Percentiles rank a stretch among this genome's conserved stretches.
Evolutionary conservation across 2,888 invertebrate genomes (phyloP).

Genomic region (Latrodectus hesperus): DNA sequence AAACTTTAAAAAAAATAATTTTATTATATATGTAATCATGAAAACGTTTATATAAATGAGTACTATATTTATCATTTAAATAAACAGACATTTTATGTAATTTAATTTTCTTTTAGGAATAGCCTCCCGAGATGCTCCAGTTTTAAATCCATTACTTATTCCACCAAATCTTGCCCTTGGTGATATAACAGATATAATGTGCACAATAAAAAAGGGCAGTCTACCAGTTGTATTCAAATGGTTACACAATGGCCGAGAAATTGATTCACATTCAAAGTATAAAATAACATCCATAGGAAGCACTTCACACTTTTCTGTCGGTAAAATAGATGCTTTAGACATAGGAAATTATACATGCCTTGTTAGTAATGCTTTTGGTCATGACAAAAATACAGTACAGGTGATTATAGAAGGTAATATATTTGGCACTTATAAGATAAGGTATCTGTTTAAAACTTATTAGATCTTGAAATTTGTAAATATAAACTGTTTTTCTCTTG

Average conservation of each 20-base stretch:
- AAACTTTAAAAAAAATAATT: no score
- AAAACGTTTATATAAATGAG: no score
- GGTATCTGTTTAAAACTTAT: no score
- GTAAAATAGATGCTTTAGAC: slow-evolving; percentile 38
- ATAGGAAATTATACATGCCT: slow-evolving; percentile 66
- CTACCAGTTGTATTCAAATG: slow-evolving; percentile 55
- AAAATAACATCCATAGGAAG: slow-evolving; percentile 26
- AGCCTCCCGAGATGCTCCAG: slow-evolving; percentile 14
- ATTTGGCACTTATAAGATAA: no score
- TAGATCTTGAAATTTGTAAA: no score
- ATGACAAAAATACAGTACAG: slow-evolving; percentile 24
- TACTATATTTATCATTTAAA: neutral
- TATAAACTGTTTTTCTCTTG: no score
- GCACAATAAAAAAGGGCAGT: slow-evolving; percentile 50
- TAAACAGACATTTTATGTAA: neutral
- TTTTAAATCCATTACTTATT: slow-evolving; percentile 40
- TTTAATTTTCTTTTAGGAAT: slow-evolving; percentile 2
- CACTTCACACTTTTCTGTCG: slow-evolving; percentile 28
- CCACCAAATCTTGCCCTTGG: slow-evolving; percentile 53
- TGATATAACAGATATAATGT: slow-evolving; percentile 45
- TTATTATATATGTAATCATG: no score
- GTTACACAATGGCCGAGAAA: slow-evolving; percentile 35
- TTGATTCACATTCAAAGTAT: neutral
- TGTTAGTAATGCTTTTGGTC: slow-evolving; percentile 39
- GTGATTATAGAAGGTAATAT: slow-evolving; percentile 56